phyloP scores from a whole-genome alignment of 2,888 invertebrate species.

The Macaria notata region DNA sequence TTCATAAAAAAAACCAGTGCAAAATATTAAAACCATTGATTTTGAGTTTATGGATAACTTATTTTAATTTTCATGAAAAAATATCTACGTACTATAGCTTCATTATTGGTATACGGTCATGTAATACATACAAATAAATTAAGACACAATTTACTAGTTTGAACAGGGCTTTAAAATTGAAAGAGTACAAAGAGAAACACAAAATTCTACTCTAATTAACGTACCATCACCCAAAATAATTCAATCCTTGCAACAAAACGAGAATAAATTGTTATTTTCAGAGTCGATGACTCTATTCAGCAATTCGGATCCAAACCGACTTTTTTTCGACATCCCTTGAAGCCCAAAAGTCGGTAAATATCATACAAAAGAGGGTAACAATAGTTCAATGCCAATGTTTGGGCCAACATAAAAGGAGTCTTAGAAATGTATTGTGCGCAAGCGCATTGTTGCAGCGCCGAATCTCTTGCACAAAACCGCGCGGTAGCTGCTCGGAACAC shows the following conservation, averaged over 20 bases:
- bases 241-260: conserved; percentile 36
- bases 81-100: too few species aligned
- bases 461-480: conserved; percentile 74
- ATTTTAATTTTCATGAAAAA: too few species aligned
- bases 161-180: too few species aligned
- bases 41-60: too few species aligned
- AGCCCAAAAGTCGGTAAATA: conserved; percentile 80
- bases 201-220: conserved; percentile 35
- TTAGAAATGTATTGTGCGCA: conserved; percentile 70
- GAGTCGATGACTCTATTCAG: conserved; percentile 58
- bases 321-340: conserved; percentile 65
- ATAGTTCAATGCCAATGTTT: conserved; percentile 78
- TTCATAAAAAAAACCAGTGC: background rate
- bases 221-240: conserved; percentile 35
- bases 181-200: background rate
- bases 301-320: conserved; percentile 50
- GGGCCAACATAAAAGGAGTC: conserved; percentile 73
- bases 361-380: conserved; percentile 69
- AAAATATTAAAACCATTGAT: too few species aligned
- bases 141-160: too few species aligned
- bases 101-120: too few species aligned
- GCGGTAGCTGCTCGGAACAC: conserved; percentile 69
- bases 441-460: conserved; percentile 54
- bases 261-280: conserved; percentile 49
- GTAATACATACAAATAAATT: too few species aligned